Percentiles rank a stretch among this genome's conserved stretches.
These are phyloP conservation scores for Helicoverpa zea DNA, from an alignment of 1,140 invertebrate species.

Conservation along the genomic window DNA sequence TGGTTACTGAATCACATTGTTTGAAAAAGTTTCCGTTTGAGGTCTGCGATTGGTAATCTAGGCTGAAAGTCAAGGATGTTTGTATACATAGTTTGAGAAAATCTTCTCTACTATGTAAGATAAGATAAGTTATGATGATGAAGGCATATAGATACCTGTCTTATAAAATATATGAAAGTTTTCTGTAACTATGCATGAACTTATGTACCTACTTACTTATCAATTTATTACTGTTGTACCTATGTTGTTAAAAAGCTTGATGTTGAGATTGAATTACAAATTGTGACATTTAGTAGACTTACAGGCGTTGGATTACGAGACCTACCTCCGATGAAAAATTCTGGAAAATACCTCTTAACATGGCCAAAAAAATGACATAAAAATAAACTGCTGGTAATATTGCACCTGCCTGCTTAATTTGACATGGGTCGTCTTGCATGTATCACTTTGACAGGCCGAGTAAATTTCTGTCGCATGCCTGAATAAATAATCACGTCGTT, in stretches of 20 bases:
- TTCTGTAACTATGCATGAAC: too few species aligned
- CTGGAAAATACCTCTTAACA: slow-evolving; percentile 27
- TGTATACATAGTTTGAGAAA: too few species aligned
- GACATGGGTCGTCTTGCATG: slow-evolving; percentile 78
- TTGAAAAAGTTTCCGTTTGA: slow-evolving; percentile 42
- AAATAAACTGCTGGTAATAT: slow-evolving; percentile 79
- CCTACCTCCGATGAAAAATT: slow-evolving; percentile 6
- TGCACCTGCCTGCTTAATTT: slow-evolving; percentile 78
- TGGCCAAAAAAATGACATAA: slow-evolving; percentile 63
- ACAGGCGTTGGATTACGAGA: not conserved
- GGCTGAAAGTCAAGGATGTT: not conserved
- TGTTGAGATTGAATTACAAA: not conserved
- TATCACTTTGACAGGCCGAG: slow-evolving; percentile 75
- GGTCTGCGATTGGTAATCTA: not conserved
- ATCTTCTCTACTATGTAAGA: too few species aligned
- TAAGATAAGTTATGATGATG: too few species aligned
- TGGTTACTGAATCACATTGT: slow-evolving; percentile 55
- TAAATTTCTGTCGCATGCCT: slow-evolving; percentile 74
- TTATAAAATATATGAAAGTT: too few species aligned
- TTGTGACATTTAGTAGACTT: not conserved
- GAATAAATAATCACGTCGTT: slow-evolving; percentile 77
- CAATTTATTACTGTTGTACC: too few species aligned
- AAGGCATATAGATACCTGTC: too few species aligned
- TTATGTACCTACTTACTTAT: too few species aligned
- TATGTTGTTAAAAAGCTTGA: too few species aligned